Conservation (phyloP, 2,797 vertebrate species). For the Phyllotis vaccarum region DNA sequence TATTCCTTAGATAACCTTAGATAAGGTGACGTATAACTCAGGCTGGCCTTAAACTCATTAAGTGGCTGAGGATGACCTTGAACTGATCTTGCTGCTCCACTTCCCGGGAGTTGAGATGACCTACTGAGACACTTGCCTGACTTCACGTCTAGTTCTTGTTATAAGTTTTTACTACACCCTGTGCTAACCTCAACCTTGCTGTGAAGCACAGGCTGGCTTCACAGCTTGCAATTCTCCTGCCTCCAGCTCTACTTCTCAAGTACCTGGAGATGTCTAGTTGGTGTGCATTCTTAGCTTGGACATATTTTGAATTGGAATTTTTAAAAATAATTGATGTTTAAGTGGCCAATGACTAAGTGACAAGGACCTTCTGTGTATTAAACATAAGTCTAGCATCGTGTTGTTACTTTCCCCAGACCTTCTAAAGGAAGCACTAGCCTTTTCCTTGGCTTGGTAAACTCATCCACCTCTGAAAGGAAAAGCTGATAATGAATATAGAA, state of each 20-base stretch:
- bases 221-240: background rate
- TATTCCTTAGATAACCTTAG: background rate
- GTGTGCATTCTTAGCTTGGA: background rate
- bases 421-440: background rate
- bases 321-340: background rate
- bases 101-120: background rate
- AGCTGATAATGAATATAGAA: background rate
- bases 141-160: background rate
- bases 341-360: background rate
- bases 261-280: background rate
- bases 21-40: background rate
- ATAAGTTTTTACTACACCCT: background rate
- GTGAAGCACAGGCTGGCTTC: background rate
- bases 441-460: background rate
- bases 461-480: slow-evolving; percentile 23
- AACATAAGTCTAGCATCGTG: background rate
- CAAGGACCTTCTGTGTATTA: background rate
- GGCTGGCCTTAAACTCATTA: background rate
- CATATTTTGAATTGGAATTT: slow-evolving; percentile 26
- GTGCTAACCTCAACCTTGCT: background rate
- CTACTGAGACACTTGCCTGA: background rate
- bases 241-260: background rate
- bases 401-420: background rate
- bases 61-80: background rate
- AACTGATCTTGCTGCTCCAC: background rate